Evolutionary conservation across 2,888 invertebrate genomes (phyloP).

Genomic region (Tethea ocularis): DNA sequence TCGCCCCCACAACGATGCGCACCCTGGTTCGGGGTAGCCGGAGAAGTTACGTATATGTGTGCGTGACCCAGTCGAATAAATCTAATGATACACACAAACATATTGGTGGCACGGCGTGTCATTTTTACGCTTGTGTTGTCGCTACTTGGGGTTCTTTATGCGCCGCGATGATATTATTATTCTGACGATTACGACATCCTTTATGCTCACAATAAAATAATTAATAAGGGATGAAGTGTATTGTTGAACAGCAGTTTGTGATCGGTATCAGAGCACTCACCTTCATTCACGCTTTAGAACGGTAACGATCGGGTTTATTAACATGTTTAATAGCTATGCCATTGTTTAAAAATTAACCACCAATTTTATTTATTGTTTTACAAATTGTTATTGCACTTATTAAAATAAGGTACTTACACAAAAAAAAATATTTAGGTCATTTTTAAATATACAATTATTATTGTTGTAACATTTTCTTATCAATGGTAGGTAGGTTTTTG

Average conservation of each 20-base stretch:
- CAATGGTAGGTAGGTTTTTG: too few species aligned
- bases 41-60: slow-evolving; percentile 51
- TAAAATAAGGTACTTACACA: neutral
- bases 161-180: slow-evolving; percentile 82
- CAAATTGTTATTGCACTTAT: slow-evolving; percentile 15
- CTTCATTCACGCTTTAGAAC: slow-evolving; percentile 69
- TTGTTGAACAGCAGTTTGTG: slow-evolving; percentile 74
- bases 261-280: slow-evolving; percentile 76
- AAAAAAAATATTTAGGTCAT: neutral
- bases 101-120: slow-evolving; percentile 80
- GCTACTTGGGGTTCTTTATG: slow-evolving; percentile 82
- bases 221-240: slow-evolving; percentile 83
- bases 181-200: slow-evolving; percentile 83
- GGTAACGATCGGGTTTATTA: slow-evolving; percentile 70
- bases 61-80: slow-evolving; percentile 83
- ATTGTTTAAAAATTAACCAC: slow-evolving; percentile 51
- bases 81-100: slow-evolving; percentile 82
- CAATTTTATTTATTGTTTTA: slow-evolving; percentile 40
- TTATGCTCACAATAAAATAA: slow-evolving; percentile 84
- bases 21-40: slow-evolving; percentile 72
- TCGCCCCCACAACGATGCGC: slow-evolving; percentile 69
- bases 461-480: neutral
- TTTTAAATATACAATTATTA: neutral
- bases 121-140: slow-evolving; percentile 83
- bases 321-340: slow-evolving; percentile 44